Base-by-base conservation (phyloP, 2,113 vertebrate species). In the Oryzias woworae region DNA sequence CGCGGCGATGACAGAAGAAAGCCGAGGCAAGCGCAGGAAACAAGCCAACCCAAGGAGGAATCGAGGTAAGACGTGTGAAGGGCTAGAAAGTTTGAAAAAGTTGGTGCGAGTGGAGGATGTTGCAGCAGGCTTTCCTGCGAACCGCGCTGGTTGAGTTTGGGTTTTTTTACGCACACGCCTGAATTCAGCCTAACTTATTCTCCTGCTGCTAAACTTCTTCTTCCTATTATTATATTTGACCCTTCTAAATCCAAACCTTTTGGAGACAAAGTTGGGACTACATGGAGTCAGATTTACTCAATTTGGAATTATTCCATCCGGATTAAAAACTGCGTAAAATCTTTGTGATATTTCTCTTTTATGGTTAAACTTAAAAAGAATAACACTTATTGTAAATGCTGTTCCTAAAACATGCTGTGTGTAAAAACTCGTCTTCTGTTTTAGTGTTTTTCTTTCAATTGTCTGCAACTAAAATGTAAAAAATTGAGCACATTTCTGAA, bases 41-140 rank as follows among this genome's bases (percentile, higher is more conserved):
- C 93, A 94, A 85, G 91, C 92, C 61, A 93, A 93, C 84, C 93
- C 92, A 12, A 88, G 86, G 73, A 90, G 92, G 18, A 94, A 91
- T 48, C 85, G 86, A 89, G 92, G 93, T 94, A 90, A 84, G 82
- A 53, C 58, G 20, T 50, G 62, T 10, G 62, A 67, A 1, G 53
- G 50, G 66, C 66, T 53, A 49, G 20, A 71, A 66, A 72, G 62
- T 75, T 82, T 75, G 58, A 5, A 66, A 1, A 66, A 85, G 62
- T 80, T 47, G 74, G 76, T 81, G 75, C 62, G 7, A 57, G 31
- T 66, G 47, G 42, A 17, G 46, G 69, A 61, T 78, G 69, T 53
- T 55, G 58, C 56, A 22, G 76, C 51, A n/a, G 69, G 42, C 47
- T 28, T 31, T 15, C 23, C 24, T 7, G 46, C 12, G 2, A 36